A percentile compares a stretch with the other conserved stretches of the same genome.
Conservation (phyloP, 2,797 vertebrate species). For the Craterocephalus amniculus region DNA sequence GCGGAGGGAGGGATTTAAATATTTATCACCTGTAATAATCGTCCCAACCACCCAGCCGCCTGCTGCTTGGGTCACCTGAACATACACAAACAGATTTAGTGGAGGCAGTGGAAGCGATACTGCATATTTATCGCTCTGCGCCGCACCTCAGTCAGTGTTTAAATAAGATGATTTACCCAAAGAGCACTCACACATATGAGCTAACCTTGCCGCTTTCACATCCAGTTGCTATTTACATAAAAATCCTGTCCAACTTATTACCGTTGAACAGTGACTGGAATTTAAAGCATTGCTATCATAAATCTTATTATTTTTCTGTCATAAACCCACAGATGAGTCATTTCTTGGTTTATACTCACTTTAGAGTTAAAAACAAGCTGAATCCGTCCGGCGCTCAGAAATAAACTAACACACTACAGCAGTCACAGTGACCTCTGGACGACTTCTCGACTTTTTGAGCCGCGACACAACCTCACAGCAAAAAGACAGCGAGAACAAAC, state of each 20-base stretch:
- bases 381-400: not conserved
- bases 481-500: not conserved
- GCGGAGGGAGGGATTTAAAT: conserved; percentile 55
- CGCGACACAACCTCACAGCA: not conserved
- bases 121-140: conserved; percentile 32
- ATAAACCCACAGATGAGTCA: not conserved
- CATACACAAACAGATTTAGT: conserved; percentile 22
- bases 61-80: conserved; percentile 37
- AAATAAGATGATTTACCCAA: conserved; percentile 3
- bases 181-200: not conserved
- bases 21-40: conserved; percentile 64
- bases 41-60: conserved; percentile 34
- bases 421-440: not conserved
- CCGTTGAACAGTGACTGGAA: not conserved
- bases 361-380: not conserved
- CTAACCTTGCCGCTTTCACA: not conserved
- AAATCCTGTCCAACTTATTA: conserved; percentile 2
- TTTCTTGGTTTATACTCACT: not conserved
- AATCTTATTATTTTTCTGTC: conserved; percentile 1
- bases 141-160: conserved; percentile 9
- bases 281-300: not conserved
- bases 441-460: not conserved
- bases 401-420: not conserved
- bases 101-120: conserved; percentile 11
- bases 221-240: conserved; percentile 6